Base-by-base conservation (phyloP, 2,797 vertebrate genomes). In the Clarias pachynema region DNA sequence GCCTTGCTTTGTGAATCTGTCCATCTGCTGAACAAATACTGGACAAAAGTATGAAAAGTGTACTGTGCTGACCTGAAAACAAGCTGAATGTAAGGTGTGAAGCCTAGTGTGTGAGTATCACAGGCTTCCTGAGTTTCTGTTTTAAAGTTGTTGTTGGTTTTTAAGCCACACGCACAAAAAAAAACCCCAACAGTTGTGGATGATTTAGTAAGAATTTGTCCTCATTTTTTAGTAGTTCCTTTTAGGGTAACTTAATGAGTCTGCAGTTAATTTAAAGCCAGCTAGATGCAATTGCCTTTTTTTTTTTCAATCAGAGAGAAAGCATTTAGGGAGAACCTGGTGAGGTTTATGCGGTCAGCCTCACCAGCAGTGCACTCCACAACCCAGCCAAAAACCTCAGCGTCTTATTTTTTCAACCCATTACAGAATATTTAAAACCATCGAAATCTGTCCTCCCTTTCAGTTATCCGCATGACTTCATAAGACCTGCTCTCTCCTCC, bases 391-490 rank as follows among this genome's bases (percentile, higher is more conserved):
- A 70, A 81, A 85, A 81, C 49, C 15, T 73, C 60, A 77, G 49
- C 20, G 4, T 80, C 26, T 77, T 70, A 0, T 72, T 77, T 83
- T 18, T 70, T 75, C 26, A 40, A 86, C 70, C 83, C 74, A 77
- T 84, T 86, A 80, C 77, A 79, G 75, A 88, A 88, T 82, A 84
- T 86, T 87, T 85, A 85, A 87, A 88, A 86, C 59, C 81, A 18
- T 37, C 83, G 63, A 80, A 86, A 82, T 81, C 77, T 86, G 74
- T 85, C 83, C 75, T 85, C 74, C 65, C 66, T 86, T 79, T 86
- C 60, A 63, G 31, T 84, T 79, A 85, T 86, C 75, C 68, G 26
- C 82, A 65, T 53, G 62, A 84, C 85, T 84, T 85, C 63, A 24
- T 86, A 74, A 85, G 49, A 66, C 81, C 44, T 1, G 44, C 70